Evolutionary conservation across 2,113 vertebrate species (phyloP), one percentile per base, ranked within the genome.

Genomic region (cattle (Bos taurus)): DNA sequence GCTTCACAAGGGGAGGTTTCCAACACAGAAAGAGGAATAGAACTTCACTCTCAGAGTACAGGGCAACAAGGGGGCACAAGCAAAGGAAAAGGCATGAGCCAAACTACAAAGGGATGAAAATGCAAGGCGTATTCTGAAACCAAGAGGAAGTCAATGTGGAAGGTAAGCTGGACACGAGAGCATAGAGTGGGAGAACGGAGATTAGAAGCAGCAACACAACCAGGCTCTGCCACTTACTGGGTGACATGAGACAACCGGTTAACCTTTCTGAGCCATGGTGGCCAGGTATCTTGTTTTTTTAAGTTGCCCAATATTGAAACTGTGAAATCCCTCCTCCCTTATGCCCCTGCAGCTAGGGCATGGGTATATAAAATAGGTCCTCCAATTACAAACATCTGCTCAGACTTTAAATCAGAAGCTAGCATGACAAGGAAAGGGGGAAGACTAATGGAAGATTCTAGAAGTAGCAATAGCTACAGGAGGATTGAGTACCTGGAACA

Each of bases 31-130:
- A 81, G n/a, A 90, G 8, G 46, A 90, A 15, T 13, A 81, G 50
- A 98, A 97, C 71, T 80, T 95, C 62, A 94, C 48, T 46, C 86
- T 62, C 50, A 84, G 17, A 71, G 15, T 91, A 94, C 50, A 85
- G 33, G 36, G 54, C 50, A 40, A 90, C 83, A 92, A 74, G 46
- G 48, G n/a, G n/a, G 30, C 56, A 46, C 30, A 84, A 83, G 48
- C 56, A 60, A 43, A 88, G n/a, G 74, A 88, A 95, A 90, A 88
- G 19, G 64, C 71, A 91, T 30, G 40, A 93, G 46, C 15, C 84
- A 96, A 91, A 88, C 84, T 92, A 90, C 56, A 96, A 93, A 96
- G 21, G 54, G 43, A 85, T 86, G 30, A 64, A 96, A 90, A 92
- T 36, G 19, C 15, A 95, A 74, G 9, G 60, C 77, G 23, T 71